Base-by-base conservation (phyloP, 1,140 invertebrate species). In the Lasaia peninsularis region DNA sequence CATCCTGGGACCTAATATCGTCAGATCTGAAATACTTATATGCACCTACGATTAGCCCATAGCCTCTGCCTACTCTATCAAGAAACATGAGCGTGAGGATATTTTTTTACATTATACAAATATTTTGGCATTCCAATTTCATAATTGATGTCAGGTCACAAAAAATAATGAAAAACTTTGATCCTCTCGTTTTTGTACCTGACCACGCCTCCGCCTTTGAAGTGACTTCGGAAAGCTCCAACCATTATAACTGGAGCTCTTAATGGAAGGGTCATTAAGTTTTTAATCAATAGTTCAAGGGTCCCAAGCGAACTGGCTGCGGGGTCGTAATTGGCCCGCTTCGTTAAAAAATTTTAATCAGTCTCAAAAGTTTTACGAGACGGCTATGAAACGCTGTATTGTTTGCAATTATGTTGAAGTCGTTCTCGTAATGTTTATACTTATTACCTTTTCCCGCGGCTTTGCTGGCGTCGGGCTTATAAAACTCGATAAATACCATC, bases 341-440 rank as follows among this genome's bases (percentile, higher is more conserved):
- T 67, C 58, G 65, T 67, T 67, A 67, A 67, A 67, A 65, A 67
- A 56, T 67, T 67, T 67, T 67, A 67, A 67, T 67, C 65, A 67
- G 65, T 11, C 65, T 67, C 65, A 64, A 61, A 63, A 67, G 52
- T 67, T 67, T 67, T 64, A 61, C 60, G 60, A 63, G 62, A 59
- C 52, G 62, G 56, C 65, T 58, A 56, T 67, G 56, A 68, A 62
- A 63, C 28, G 58, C 59, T 62, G 64, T 58, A 60, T 68, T 68
- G 62, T 67, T 56, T 34, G 53, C 57, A 58, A 62, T 65, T 65
- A 65, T 31, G 37, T 56, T 48, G 56, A 20, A 55, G 52, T 65
- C 54, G 60, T 65, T 62, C 56, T 58, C 55, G 56, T 65, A 62
- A 62, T 58, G 55, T 49, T 59, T 52, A 53, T 32, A 52, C 58